Conservation (phyloP, 2,113 vertebrate genomes). For the Phoenicopterus ruber region DNA sequence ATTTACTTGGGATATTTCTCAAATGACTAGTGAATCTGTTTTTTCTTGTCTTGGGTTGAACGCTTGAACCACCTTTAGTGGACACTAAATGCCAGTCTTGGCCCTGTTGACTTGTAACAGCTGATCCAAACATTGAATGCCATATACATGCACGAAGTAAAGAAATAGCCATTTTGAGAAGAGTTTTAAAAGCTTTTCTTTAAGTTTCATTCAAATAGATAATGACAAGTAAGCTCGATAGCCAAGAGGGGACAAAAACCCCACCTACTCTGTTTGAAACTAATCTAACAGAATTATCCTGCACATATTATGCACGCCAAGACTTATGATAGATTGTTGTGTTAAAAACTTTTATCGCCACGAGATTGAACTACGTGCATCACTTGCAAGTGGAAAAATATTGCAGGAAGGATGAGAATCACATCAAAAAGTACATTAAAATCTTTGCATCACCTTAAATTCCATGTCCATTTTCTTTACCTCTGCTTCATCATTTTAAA, state of each 20-base stretch:
- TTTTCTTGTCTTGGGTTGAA: not conserved
- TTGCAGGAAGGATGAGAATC: not conserved
- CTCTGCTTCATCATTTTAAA: not conserved
- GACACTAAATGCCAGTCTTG: not conserved
- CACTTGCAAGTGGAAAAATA: not conserved
- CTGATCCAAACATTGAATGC: accelerated
- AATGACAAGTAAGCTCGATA: not conserved
- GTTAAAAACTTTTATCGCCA: not conserved
- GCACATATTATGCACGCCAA: not conserved
- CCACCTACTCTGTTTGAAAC: not conserved
- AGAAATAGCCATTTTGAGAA: not conserved
- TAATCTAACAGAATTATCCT: not conserved
- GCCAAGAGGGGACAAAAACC: not conserved
- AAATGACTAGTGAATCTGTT: not conserved
- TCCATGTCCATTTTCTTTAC: not conserved
- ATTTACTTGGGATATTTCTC: not conserved
- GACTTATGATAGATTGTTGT: not conserved
- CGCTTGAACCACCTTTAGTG: not conserved
- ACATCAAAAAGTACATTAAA: not conserved
- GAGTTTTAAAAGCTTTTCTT: not conserved
- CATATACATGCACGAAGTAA: not conserved
- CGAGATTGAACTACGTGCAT: not conserved
- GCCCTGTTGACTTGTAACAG: not conserved
- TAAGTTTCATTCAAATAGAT: not conserved
- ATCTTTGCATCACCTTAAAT: not conserved